A percentile compares a stretch with the other conserved stretches of the same genome.
Evolutionary conservation across 1,140 invertebrate genomes (phyloP).

Genomic region (Anastrepha obliqua): DNA sequence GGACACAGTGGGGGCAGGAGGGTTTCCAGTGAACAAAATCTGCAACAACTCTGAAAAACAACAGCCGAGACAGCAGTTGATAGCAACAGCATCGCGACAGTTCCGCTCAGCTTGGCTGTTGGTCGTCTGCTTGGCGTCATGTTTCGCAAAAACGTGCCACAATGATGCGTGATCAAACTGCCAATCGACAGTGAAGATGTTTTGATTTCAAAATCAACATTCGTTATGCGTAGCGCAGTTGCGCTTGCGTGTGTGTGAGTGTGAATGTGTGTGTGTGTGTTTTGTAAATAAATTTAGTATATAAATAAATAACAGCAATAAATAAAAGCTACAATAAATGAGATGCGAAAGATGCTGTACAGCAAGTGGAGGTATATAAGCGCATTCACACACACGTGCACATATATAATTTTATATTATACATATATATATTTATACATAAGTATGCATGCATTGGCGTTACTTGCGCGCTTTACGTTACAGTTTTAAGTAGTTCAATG

Average conservation of each 20-base stretch:
- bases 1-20: too few species aligned
- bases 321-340: not conserved
- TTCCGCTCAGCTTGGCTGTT: not conserved
- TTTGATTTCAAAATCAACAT: not conserved
- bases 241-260: not conserved
- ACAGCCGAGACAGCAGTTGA: not conserved
- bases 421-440: too few species aligned
- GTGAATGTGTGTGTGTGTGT: not conserved
- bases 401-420: too few species aligned
- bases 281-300: not conserved
- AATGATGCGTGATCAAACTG: slow-evolving; percentile 51
- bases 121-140: slow-evolving; percentile 42
- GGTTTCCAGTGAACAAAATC: not conserved
- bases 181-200: slow-evolving; percentile 29
- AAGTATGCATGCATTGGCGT: not conserved
- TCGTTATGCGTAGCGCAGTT: not conserved
- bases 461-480: not conserved
- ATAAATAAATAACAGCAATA: not conserved
- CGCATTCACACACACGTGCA: not conserved
- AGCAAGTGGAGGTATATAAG: not conserved
- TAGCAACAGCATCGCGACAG: not conserved
- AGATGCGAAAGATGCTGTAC: not conserved
- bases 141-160: slow-evolving; percentile 50
- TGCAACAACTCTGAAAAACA: not conserved
- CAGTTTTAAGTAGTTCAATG: too few species aligned